Conservation (phyloP, 2,113 vertebrate species). For the Thalassarche chlororhynchos region DNA sequence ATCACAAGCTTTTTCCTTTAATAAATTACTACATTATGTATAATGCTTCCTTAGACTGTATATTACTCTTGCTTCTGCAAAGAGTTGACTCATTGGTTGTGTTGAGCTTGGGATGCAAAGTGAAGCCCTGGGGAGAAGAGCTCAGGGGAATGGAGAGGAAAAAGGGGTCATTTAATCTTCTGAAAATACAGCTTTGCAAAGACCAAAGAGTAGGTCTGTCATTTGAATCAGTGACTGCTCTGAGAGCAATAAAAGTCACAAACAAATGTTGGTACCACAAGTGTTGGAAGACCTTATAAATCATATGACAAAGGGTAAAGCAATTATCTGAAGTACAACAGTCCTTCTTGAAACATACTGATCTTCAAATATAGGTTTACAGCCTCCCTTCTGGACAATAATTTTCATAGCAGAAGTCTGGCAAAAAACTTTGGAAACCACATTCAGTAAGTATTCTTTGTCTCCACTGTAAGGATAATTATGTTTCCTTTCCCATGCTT, state of each 20-base stretch:
- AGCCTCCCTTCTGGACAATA: conserved; percentile 15
- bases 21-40: not conserved
- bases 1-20: not conserved
- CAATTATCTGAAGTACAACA: conserved; percentile 15
- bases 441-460: not conserved
- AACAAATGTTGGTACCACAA: not conserved
- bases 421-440: not conserved
- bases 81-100: not conserved
- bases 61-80: not conserved
- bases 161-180: not conserved
- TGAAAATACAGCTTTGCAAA: not conserved
- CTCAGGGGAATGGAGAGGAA: not conserved
- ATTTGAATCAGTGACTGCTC: not conserved
- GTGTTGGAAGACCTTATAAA: not conserved
- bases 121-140: not conserved
- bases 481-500: not conserved
- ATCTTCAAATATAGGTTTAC: conserved; percentile 26
- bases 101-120: not conserved
- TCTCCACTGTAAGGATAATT: not conserved
- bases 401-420: conserved; percentile 45
- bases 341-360: not conserved
- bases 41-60: not conserved
- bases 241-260: conserved; percentile 24
- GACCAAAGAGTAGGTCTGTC: not conserved
- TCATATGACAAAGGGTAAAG: conserved; percentile 24